phyloP scores from a whole-genome alignment of 2,113 vertebrate species.

The Rhipidura dahli region DNA sequence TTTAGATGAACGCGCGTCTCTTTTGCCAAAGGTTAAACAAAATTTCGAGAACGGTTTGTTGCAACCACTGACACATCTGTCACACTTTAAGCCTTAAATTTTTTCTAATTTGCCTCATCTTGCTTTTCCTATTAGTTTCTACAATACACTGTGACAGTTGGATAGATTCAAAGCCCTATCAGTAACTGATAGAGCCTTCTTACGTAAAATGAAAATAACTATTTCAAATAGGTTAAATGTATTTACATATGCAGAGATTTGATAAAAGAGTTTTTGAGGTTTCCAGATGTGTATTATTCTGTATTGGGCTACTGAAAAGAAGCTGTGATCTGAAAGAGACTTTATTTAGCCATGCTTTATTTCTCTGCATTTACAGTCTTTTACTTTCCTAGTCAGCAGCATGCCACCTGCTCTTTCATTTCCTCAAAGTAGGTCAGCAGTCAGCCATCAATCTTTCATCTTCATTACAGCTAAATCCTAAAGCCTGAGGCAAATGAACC shows the following conservation, averaged over 20 bases:
- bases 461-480: conserved; percentile 68
- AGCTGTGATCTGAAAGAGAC: conserved; percentile 13
- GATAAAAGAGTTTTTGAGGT: not conserved
- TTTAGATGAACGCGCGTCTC: not conserved
- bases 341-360: conserved; percentile 35
- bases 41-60: not conserved
- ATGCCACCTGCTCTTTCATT: conserved; percentile 70
- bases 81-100: not conserved
- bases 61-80: not conserved
- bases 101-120: not conserved
- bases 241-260: not conserved
- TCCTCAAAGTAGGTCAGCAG: conserved; percentile 73
- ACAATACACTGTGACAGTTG: not conserved
- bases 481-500: conserved; percentile 66
- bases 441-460: conserved; percentile 73
- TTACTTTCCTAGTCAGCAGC: conserved; percentile 57
- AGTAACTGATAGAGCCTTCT: not conserved
- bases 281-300: not conserved
- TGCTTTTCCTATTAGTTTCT: not conserved
- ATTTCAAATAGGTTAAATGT: conserved; percentile 1
- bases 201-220: not conserved
- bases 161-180: not conserved
- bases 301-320: not conserved
- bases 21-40: not conserved
- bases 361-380: conserved; percentile 19